Evolutionary conservation across 2,888 invertebrate genomes (phyloP).

Genomic region (Eristalis intricaria): DNA sequence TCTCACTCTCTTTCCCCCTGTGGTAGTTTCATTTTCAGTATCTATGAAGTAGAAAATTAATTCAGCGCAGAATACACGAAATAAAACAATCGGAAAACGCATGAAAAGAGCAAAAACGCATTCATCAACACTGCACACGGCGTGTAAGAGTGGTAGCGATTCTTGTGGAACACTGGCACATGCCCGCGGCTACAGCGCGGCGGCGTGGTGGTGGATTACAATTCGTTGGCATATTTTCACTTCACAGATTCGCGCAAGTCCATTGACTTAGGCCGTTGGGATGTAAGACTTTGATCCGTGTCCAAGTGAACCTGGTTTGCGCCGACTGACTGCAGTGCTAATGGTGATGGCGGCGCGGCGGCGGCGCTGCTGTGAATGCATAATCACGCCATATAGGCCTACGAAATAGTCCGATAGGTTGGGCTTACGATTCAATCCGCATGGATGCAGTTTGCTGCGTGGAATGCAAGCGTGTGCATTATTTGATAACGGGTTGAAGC

Average conservation of each 20-base stretch:
- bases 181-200: background rate
- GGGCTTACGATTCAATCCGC: conserved; percentile 55
- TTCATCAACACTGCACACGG: background rate
- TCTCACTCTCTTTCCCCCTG: conserved; percentile 4
- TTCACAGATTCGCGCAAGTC: conserved; percentile 52
- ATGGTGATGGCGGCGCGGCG: background rate
- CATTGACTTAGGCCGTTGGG: conserved; percentile 44
- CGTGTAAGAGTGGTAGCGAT: conserved; percentile 23
- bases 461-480: conserved; percentile 66
- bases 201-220: conserved; percentile 3
- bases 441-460: conserved; percentile 37
- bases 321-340: background rate
- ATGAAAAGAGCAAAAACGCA: conserved; percentile 9
- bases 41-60: conserved; percentile 39
- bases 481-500: conserved; percentile 65
- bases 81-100: background rate
- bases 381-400: conserved; percentile 61
- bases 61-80: conserved; percentile 8
- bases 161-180: conserved; percentile 11
- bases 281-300: conserved; percentile 47
- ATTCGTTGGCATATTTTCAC: conserved; percentile 56
- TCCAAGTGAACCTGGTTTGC: conserved; percentile 59
- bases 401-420: conserved; percentile 53
- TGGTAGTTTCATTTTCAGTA: conserved; percentile 34
- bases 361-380: conserved; percentile 56